Base-by-base conservation (phyloP, 2,113 vertebrate species). In the Labeo rohita region DNA sequence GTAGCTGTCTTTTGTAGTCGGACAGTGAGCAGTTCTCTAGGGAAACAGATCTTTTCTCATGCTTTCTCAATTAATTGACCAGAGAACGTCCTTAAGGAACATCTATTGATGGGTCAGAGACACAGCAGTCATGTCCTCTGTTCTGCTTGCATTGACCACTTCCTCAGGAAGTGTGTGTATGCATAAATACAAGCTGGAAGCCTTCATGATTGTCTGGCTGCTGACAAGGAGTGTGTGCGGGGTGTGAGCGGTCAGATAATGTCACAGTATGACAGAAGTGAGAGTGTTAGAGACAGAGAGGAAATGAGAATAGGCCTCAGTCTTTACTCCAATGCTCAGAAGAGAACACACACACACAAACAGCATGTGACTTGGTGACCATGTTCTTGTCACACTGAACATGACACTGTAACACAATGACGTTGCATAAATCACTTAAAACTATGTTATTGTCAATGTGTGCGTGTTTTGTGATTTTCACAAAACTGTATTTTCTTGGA, bases 361-460 rank as follows among this genome's bases (percentile, higher is more conserved):
- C 65, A 80, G 39, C 75, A 77, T 77, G 75, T 77, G 75, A 77
- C 75, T 54, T 16, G 49, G 34, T 77, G 75, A 52, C 23, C 75
- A 54, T 77, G 75, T 54, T 50, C 49, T 77, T 49, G 74, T 76
- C 49, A 50, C 74, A 54, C 74, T 54, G 50, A 34, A 54, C 50
- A 1, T 75, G 50, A 61, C 56, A 61, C 56, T 21, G 56, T 59
- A 18, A 59, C 56, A 59, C 56, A 61, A 21, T 61, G 75, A 77
- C 2, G 28, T 28, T 77, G 49, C 75, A 77, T 68, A 28, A 88
- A 75, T 86, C 83, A 89, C 78, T 47, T 39, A 92, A 91, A 88
- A 87, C 90, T 86, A n/a, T 18, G 34, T 10, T 72, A 43, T 18
- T 10, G 36, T 72, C 36, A 59, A 21, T 13, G 47, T 49, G 47